Evolutionary conservation across 2,888 invertebrate genomes (phyloP), one percentile per base, ranked within the genome.

Genomic region (Rhimphoctona megacephalus): DNA sequence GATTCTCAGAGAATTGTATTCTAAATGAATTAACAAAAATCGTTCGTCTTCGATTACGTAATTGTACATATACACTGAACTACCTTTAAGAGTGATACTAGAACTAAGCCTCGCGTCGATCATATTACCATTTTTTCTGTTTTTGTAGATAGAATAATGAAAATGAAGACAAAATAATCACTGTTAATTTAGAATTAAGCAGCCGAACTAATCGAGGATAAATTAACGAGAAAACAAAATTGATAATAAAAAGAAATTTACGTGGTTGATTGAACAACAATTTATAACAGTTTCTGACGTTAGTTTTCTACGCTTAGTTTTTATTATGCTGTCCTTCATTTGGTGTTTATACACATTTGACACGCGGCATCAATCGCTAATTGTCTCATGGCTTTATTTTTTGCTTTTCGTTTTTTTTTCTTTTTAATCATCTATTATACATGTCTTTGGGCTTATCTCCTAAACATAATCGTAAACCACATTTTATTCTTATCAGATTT

Each of bases 81-180:
- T 89, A 87, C 52, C 61, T 85, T 84, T 87, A 85, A 87, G 81
- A 89, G 86, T 89, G 88, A 88, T 87, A 88, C 57, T 89, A 89
- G 84, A 78, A 86, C 83, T 89, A 89, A 87, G 85, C 52, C 76
- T 36, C 67, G 66, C 77, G 74, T 80, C 72, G 52, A 74, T 69
- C 57, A 49, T 69, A 54, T 17, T 25, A 39, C 52, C 66, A 49
- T 43, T 81, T 72, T 43, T 43, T 72, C 49, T 43, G 2, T 43
- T 81, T 81, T 81, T 81, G 67, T 78, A 81, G 36, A 33, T 52
- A 81, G 76, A 66, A 49, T 17, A 72, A 54, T 33, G 36, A 81
- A 78, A 66, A 46, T 46, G 43, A 57, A 61, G 57, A 61, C 64
- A 49, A 52, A 78, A 57, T 3, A 73, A 69, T 39, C 66, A 72